A percentile compares a stretch with the other conserved stretches of the same genome.
phyloP scores from a whole-genome alignment of 1,140 invertebrate genomes.

The Andricus grossulariae region DNA sequence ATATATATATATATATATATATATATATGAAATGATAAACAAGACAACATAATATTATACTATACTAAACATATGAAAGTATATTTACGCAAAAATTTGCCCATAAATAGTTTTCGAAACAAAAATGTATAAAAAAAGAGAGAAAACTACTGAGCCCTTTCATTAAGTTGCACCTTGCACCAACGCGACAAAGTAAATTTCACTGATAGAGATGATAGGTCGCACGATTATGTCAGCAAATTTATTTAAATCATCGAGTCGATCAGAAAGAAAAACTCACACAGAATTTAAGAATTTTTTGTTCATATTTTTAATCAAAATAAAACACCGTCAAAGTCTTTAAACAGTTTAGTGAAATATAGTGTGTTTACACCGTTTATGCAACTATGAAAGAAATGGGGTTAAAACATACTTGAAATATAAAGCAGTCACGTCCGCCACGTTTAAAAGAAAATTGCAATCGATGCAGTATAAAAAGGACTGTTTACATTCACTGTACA shows the following conservation, averaged over 20 bases:
- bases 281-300: not conserved
- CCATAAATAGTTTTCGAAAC: too few relatives aligned
- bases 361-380: constrained; percentile 22
- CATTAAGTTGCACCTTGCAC: constrained; percentile 25
- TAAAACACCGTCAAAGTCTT: not conserved
- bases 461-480: not conserved
- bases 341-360: not conserved
- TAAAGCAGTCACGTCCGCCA: constrained; percentile 13
- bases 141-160: not conserved
- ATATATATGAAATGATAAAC: too few relatives aligned
- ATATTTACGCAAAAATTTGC: too few relatives aligned
- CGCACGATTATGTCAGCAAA: not conserved
- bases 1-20: too few relatives aligned
- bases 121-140: too few relatives aligned
- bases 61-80: too few relatives aligned
- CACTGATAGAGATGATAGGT: not conserved
- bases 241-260: too few relatives aligned
- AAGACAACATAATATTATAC: too few relatives aligned
- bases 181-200: constrained; percentile 7
- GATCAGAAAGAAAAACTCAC: too few relatives aligned
- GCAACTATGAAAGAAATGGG: constrained; percentile 18
- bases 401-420: constrained; percentile 29
- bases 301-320: not conserved
- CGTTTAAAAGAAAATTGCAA: not conserved
- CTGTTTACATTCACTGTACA: not conserved